Evolutionary conservation across 2,797 vertebrate species (phyloP).

Genomic region (Epinephelus awoara): DNA sequence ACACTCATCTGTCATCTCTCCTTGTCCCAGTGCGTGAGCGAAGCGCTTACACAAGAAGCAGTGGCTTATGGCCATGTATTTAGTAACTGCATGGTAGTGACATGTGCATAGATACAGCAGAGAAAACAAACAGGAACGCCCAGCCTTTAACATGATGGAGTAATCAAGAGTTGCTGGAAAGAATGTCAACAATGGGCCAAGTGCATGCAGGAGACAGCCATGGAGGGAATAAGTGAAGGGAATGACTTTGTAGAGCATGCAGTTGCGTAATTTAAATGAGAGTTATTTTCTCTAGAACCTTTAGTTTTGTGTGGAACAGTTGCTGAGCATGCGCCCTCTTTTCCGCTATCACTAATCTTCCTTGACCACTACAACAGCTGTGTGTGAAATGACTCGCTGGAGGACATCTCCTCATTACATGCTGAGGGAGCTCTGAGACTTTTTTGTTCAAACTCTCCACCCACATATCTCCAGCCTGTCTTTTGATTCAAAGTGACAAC

Average conservation of each 20-base stretch:
- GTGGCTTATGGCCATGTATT: constrained; percentile 58
- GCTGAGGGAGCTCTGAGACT: constrained; percentile 8
- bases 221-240: constrained; percentile 37
- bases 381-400: neutral
- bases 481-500: constrained; percentile 31
- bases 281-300: neutral
- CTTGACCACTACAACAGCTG: constrained; percentile 40
- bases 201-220: constrained; percentile 49
- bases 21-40: constrained; percentile 23
- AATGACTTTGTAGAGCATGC: neutral
- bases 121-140: constrained; percentile 84
- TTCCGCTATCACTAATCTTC: constrained; percentile 5
- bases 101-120: constrained; percentile 80
- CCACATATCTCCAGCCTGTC: neutral
- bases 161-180: constrained; percentile 80
- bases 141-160: constrained; percentile 75
- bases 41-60: constrained; percentile 52
- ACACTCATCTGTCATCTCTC: constrained; percentile 37
- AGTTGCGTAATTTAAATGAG: constrained; percentile 12
- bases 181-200: constrained; percentile 80
- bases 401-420: constrained; percentile 30
- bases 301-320: neutral
- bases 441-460: constrained; percentile 2
- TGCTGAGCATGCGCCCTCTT: constrained; percentile 6
- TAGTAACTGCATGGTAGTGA: constrained; percentile 62